phyloP scores from a whole-genome alignment of 1,140 invertebrate genomes.

The Elymnias hypermnestra region DNA sequence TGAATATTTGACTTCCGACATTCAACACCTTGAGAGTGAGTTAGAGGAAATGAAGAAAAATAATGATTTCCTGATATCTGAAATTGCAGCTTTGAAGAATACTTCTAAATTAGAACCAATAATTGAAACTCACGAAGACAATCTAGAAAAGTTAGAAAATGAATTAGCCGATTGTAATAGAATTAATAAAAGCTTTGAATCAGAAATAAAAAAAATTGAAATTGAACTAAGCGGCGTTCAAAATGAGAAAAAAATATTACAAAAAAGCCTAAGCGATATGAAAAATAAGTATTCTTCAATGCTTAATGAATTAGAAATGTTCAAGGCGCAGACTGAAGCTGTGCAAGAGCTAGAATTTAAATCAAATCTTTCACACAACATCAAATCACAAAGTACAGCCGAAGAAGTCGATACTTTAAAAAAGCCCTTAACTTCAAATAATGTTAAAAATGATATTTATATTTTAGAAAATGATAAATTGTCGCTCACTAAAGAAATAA shows the following conservation, averaged over 20 bases:
- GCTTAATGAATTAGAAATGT: conserved; percentile 57
- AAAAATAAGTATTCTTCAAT: conserved; percentile 71
- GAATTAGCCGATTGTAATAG: conserved; percentile 77
- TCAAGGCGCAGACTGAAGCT: conserved; percentile 51
- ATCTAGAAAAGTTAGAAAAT: conserved; percentile 76
- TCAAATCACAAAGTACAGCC: conserved; percentile 45
- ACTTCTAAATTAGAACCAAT: conserved; percentile 80
- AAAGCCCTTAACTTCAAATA: conserved; percentile 43
- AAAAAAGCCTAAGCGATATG: conserved; percentile 55
- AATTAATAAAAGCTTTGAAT: conserved; percentile 71
- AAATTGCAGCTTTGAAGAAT: conserved; percentile 78
- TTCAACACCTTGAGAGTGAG: conserved; percentile 79
- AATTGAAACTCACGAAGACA: conserved; percentile 81
- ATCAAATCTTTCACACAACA: conserved; percentile 34
- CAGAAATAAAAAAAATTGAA: conserved; percentile 65
- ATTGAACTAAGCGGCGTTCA: conserved; percentile 53
- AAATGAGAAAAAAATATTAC: conserved; percentile 63
- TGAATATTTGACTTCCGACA: conserved; percentile 76
- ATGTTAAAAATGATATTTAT: conserved; percentile 60
- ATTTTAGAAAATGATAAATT: conserved; percentile 73
- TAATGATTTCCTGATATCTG: conserved; percentile 79
- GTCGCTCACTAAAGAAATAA: conserved; percentile 56
- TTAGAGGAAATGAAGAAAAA: conserved; percentile 80
- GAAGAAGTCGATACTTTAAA: conserved; percentile 63
- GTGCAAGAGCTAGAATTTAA: conserved; percentile 50